Base-by-base conservation (phyloP, 37 sponge, comb jelly and placozoan species). In the Diacarnus erythraeanus region DNA sequence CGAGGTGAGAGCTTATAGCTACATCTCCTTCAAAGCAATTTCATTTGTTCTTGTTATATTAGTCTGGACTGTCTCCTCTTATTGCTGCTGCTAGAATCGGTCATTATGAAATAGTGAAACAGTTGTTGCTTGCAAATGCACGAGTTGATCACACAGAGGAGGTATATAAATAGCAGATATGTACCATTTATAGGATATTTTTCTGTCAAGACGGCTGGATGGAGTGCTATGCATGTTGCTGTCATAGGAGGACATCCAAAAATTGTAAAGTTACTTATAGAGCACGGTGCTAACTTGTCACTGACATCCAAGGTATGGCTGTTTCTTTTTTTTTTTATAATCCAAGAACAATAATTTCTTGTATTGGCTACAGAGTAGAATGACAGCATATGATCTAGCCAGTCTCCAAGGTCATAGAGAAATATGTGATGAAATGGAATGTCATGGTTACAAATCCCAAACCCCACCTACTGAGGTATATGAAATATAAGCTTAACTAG, bases 91-190 rank as follows among this genome's bases (percentile, higher is more conserved):
- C 66, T 35, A 65, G 33, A 30, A 65, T 17, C 17, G 66, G 66
- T 31, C 2, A 30, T 2, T 15, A 2, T 17, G 66, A 65, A 25
- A 6, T 30, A 34, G 66, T 30, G 27, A 2, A 30, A 65, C 10
- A 8, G 31, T 30, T 65, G 66, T 35, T 65, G 31, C 66, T 65
- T 2, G 66, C 66, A 31, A 65, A 65, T 31, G 66, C 66, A 31
- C 33, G 2, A 30, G 66, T 65, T 2, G 66, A 65, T 30, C 35
- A 25, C 34, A 65, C 31, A 65, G 33, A 31, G 9, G 66, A 65
- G 66, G 66, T 65, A 31, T 30, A 65, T 31, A 31, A 47, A 47
- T 12, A n/a, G n/a, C n/a, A n/a, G 51, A 6, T 65, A 6, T 31
- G 31, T 65, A 35, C 9, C 66, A 31, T 6, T 3, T 65, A 35